These are phyloP conservation scores for Porites rus DNA, from an alignment of 92 coral and sea anemone genomes.

Conservation along the genomic window DNA sequence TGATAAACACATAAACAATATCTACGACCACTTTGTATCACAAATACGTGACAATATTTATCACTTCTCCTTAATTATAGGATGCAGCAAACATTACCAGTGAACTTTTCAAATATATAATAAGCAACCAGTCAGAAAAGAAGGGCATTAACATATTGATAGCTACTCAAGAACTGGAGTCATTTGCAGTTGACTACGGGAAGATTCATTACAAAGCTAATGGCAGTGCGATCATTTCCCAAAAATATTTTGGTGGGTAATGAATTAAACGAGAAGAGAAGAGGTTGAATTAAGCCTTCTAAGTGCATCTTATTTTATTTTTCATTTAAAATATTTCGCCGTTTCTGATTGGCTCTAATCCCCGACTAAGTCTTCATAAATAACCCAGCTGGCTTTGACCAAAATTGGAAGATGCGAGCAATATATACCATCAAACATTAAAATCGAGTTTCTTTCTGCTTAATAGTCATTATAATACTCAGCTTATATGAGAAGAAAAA, in stretches of 20 bases:
- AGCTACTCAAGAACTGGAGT: slow-evolving; percentile 16
- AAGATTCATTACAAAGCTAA: not conserved
- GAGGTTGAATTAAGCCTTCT: not conserved
- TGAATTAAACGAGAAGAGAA: not conserved
- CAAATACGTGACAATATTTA: not conserved
- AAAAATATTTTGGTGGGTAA: slow-evolving; percentile 17
- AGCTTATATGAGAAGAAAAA: no score
- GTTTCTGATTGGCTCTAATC: no score
- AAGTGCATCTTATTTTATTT: not conserved
- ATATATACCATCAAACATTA: no score
- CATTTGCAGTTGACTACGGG: slow-evolving; percentile 26
- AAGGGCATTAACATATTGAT: slow-evolving; percentile 1
- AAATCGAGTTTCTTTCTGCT: no score
- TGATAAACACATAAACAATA: no score
- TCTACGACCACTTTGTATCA: not conserved
- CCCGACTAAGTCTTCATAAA: no score
- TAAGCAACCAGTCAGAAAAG: no score
- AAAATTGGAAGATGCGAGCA: no score
- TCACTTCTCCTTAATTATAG: not conserved
- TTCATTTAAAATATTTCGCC: no score
- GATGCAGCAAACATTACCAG: slow-evolving; percentile 1
- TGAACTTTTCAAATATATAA: not conserved
- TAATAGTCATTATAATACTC: no score
- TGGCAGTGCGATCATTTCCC: not conserved
- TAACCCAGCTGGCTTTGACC: no score